These are phyloP conservation scores for Oasisia sp. DNA, from an alignment of 2,888 invertebrate genomes.

Conservation along the genomic window DNA sequence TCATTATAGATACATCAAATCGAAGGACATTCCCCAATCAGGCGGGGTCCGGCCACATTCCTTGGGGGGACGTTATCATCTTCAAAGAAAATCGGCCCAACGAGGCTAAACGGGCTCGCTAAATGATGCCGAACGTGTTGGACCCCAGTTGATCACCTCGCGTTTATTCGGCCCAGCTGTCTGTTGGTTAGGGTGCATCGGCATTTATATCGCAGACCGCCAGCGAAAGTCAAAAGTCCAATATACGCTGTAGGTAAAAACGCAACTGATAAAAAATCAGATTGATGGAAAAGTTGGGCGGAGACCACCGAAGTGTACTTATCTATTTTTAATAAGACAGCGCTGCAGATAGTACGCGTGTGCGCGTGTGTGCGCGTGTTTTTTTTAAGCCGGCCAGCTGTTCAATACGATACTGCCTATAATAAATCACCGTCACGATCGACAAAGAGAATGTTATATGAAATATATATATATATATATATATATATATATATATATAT, in stretches of 20 bases:
- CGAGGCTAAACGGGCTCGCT: not conserved
- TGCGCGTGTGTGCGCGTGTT: not conserved
- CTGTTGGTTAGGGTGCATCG: not conserved
- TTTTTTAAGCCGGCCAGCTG: not conserved
- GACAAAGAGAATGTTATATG: too few relatives aligned
- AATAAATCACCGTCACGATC: too few relatives aligned
- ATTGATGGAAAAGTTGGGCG: not conserved
- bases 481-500: too few relatives aligned
- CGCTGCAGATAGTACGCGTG: not conserved
- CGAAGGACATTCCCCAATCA: not conserved
- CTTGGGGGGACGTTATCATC: not conserved
- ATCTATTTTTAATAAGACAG: constrained; percentile 4
- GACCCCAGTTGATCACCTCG: not conserved
- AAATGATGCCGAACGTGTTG: not conserved
- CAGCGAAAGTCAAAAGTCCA: constrained; percentile 6
- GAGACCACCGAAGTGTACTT: not conserved
- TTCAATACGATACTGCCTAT: not conserved
- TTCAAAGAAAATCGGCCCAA: not conserved
- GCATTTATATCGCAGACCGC: not conserved
- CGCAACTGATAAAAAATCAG: not conserved
- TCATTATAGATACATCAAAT: not conserved
- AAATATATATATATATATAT: too few relatives aligned
- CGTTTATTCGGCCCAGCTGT: not conserved
- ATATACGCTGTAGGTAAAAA: not conserved
- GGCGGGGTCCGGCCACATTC: not conserved